phyloP scores from a whole-genome alignment of 1,140 invertebrate genomes.

The Oedothorax gibbosus region DNA sequence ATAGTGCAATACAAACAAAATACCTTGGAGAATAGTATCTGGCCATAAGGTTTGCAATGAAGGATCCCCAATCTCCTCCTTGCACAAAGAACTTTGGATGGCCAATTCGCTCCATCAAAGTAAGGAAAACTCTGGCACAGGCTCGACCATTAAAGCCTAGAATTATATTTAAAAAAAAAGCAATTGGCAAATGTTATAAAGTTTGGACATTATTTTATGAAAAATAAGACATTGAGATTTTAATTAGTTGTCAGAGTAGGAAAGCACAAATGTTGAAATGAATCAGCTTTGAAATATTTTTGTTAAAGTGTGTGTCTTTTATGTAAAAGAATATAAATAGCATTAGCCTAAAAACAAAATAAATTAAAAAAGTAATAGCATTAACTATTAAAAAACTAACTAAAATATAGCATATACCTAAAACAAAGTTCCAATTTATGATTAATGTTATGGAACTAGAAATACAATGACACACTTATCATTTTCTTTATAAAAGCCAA shows the following conservation, averaged over 20 bases:
- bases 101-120: constrained; percentile 85
- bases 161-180: background rate
- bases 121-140: constrained; percentile 80
- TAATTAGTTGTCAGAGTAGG: background rate
- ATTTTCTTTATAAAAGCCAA: no score
- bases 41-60: constrained; percentile 62
- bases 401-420: no score
- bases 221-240: background rate
- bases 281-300: no score
- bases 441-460: no score
- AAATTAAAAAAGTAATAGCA: no score
- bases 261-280: background rate
- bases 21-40: constrained; percentile 52
- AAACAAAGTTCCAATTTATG: no score
- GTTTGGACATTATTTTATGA: background rate
- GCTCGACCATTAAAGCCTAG: constrained; percentile 71
- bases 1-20: background rate
- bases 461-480: no score
- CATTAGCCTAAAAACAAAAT: no score
- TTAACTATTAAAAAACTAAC: no score
- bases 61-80: constrained; percentile 81
- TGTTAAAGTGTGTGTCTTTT: no score
- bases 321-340: no score
- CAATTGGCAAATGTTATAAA: background rate
- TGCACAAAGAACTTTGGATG: constrained; percentile 83